These are phyloP conservation scores for Bujurquina vittata DNA, from an alignment of 2,113 vertebrate genomes.

Conservation along the genomic window DNA sequence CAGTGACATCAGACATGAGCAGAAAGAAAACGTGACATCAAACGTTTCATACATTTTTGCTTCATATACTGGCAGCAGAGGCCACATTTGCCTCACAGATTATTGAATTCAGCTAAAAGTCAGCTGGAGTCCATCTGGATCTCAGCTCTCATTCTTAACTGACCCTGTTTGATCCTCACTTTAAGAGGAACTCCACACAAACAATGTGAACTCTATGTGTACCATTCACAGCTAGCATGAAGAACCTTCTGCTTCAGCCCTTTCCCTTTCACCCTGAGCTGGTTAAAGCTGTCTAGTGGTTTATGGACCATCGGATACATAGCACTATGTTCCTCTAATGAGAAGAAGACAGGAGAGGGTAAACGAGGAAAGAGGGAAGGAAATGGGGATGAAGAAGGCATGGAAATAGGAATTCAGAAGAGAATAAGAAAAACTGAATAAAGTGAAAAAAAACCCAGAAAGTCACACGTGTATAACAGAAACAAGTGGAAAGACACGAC, in stretches of 20 bases:
- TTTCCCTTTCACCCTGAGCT: slow-evolving; percentile 91
- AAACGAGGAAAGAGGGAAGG: neutral
- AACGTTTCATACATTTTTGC: neutral
- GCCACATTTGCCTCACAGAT: neutral
- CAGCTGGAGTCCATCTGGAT: neutral
- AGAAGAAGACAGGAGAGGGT: slow-evolving; percentile 73
- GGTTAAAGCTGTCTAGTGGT: slow-evolving; percentile 90
- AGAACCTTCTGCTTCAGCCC: slow-evolving; percentile 90
- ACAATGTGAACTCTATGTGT: slow-evolving; percentile 22
- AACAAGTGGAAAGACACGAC: neutral
- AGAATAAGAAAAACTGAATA: slow-evolving; percentile 20
- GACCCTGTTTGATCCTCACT: neutral
- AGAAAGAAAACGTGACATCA: neutral
- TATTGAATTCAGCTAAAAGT: neutral
- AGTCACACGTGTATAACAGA: slow-evolving; percentile 43
- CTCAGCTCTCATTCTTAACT: neutral
- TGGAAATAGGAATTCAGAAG: neutral
- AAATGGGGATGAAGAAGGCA: neutral
- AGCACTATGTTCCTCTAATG: slow-evolving; percentile 90
- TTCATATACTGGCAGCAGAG: neutral
- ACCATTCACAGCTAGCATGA: slow-evolving; percentile 90
- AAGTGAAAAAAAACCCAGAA: neutral
- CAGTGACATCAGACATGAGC: no score
- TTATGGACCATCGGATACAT: slow-evolving; percentile 92
- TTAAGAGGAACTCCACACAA: neutral